Base-by-base conservation (phyloP, 2,113 vertebrate species). In the Platysternon megacephalum region DNA sequence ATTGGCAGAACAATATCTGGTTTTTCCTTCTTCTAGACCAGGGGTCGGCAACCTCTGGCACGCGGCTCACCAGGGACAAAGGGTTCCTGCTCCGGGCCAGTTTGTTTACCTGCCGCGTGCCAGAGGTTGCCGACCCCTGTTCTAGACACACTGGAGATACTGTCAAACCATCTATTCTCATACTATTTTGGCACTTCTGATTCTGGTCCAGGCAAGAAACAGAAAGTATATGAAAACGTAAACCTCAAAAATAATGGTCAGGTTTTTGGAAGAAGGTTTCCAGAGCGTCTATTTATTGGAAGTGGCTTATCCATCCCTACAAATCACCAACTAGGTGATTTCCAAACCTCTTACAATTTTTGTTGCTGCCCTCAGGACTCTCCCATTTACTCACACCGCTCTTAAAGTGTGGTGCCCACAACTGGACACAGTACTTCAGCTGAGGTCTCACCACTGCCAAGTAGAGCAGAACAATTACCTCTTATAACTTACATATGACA, bases 1-100 rank as follows among this genome's bases (percentile, higher is more conserved):
- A 79, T 85, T 13, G 0, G 84, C 81, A 94, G 85, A 93, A 11
- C 81, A 90, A 92, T 89, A 87, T 95, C 84, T 97, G 97, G 86
- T 53, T 65, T 87, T 95, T 97, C 96, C 96, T 95, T 87, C 88
- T 97, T 95, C 96, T 97, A 85, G 94, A 79, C 46, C n/a, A n/a
- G n/a, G n/a, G n/a, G n/a, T n/a, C n/a, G n/a, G n/a, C n/a, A n/a
- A n/a, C n/a, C n/a, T n/a, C n/a, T n/a, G n/a, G n/a, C n/a, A n/a
- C n/a, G n/a, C n/a, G n/a, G n/a, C n/a, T n/a, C n/a, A n/a, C n/a
- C n/a, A n/a, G n/a, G n/a, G n/a, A n/a, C n/a, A n/a, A n/a, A n/a
- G n/a, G n/a, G n/a, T n/a, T n/a, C n/a, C n/a, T n/a, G n/a, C n/a
- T n/a, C n/a, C n/a, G n/a, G n/a, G n/a, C n/a, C n/a, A n/a, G n/a